Evolutionary conservation across 2,797 vertebrate genomes (phyloP), one percentile per base, ranked within the genome.

Genomic region (Simalia tracyae): DNA sequence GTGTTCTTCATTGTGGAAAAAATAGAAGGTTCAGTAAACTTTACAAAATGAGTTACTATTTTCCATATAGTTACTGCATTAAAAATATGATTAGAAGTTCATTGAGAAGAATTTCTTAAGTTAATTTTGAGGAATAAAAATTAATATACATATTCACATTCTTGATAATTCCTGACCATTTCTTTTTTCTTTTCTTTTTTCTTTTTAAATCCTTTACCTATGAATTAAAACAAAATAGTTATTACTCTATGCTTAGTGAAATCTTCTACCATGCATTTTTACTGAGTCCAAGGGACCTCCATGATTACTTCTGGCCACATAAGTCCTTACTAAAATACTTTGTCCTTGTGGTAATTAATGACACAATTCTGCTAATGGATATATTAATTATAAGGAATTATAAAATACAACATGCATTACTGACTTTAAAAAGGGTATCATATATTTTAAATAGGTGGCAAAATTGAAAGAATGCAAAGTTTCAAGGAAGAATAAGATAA

Each of bases 1-100:
- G 84, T 84, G 89, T 31, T 94, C 94, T 0, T 2, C 92, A 31
- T 93, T 12, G 56, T 92, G 76, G 89, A 2, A 88, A 15, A 7
- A 93, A 7, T 31, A 10, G 60, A 5, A 66, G 9, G 54, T 68
- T 66, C 22, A 57, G 61, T 12, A 7, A 19, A 15, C 46, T 66
- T 86, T n/a, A 56, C n/a, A 61, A 90, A 15, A 66, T 60, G 72
- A 92, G 3, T 60, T 84, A 15, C 28, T 12, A 66, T n/a, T 68
- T 86, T 86, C 17, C 86, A 91, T 68, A 36, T 28, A 66, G 50
- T 86, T 54, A 26, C 36, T 68, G 15, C 19, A 91, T 59, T 46
- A 72, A 86, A 36, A 87, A 56, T 59, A 0, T 28, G 15, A n/a
- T 46, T 56, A 59, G 81, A 63, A 56, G 50, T 59, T 42, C 8